These are phyloP conservation scores for Pitangus sulphuratus DNA, from an alignment of 2,797 vertebrate species.

Conservation along the genomic window DNA sequence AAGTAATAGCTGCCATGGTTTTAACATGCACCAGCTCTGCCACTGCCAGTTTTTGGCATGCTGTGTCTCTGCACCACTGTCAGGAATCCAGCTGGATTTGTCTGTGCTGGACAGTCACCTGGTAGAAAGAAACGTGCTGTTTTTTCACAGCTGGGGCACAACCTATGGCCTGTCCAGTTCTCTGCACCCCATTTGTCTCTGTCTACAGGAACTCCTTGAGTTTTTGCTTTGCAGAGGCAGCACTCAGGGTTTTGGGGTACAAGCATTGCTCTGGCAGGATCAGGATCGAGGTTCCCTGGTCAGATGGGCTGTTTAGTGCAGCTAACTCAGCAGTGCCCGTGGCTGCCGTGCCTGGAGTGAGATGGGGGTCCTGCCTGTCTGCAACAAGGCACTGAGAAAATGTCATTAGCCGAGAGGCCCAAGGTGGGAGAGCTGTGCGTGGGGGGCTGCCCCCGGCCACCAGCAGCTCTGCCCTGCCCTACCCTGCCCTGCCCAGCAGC, in stretches of 20 bases:
- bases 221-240: not conserved
- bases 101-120: not conserved
- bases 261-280: not conserved
- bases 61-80: not conserved
- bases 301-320: not conserved
- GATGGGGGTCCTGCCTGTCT: not conserved
- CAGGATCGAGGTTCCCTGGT: not conserved
- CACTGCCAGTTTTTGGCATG: not conserved
- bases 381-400: not conserved
- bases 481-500: not conserved
- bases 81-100: not conserved
- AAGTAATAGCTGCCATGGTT: not conserved
- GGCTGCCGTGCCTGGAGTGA: not conserved
- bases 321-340: not conserved
- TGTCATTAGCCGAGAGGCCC: not conserved
- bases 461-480: not conserved
- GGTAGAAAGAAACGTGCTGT: not conserved
- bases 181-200: not conserved
- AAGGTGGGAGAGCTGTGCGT: accelerated
- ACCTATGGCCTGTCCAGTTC: not conserved
- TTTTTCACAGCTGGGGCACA: not conserved
- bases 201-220: not conserved
- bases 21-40: not conserved
- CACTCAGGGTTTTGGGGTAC: not conserved
- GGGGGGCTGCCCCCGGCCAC: not conserved